Evolutionary conservation across 2,888 invertebrate genomes (phyloP).

Genomic region (Zhengitettix transpicula): DNA sequence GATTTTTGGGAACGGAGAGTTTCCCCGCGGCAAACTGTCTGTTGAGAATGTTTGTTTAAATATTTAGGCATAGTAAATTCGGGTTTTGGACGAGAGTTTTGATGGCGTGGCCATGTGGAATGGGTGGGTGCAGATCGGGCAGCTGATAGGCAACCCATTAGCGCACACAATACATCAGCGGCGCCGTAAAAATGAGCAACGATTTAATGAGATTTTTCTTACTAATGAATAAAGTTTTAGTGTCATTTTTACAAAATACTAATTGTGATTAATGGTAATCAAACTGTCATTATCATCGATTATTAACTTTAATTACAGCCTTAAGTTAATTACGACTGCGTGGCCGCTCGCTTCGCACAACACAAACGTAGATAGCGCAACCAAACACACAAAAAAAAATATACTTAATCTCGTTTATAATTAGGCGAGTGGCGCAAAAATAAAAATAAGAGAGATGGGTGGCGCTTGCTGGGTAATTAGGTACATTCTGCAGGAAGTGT

Average conservation of each 20-base stretch:
- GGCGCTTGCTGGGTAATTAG: too few species aligned
- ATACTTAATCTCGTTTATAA: not conserved
- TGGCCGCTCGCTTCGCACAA: not conserved
- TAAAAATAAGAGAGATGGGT: too few species aligned
- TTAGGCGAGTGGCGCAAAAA: not conserved
- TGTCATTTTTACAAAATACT: not conserved
- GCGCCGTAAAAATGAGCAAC: not conserved
- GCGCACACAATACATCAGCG: not conserved
- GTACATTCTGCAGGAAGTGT: too few species aligned
- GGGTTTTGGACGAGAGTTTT: too few species aligned
- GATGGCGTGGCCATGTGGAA: too few species aligned
- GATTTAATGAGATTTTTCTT: not conserved
- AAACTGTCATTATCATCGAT: slow-evolving; percentile 1
- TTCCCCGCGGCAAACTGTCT: too few species aligned
- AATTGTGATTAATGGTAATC: not conserved
- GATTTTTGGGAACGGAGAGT: too few species aligned
- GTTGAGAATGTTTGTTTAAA: too few species aligned
- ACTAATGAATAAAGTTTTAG: not conserved
- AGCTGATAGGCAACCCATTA: not conserved
- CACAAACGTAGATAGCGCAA: not conserved
- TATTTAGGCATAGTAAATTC: too few species aligned
- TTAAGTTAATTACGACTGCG: not conserved
- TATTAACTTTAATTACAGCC: slow-evolving; percentile 1
- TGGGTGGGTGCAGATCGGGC: too few species aligned
- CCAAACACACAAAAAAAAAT: not conserved